Evolutionary conservation across 2,113 vertebrate genomes (phyloP).

Genomic region (Corythornis vintsioides): DNA sequence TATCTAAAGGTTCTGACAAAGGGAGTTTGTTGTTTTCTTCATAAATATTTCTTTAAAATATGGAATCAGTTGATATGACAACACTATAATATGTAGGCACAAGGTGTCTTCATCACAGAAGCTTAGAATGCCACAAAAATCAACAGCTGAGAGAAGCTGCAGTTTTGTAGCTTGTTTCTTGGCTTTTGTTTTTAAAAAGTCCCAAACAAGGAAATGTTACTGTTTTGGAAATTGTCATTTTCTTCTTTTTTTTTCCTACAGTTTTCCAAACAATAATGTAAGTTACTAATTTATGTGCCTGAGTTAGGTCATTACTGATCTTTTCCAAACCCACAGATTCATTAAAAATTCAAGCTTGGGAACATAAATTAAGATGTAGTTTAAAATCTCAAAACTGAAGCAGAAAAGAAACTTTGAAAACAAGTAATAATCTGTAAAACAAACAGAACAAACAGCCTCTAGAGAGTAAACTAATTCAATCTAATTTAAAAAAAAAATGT

Average conservation of each 20-base stretch:
- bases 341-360: not conserved
- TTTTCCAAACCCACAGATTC: not conserved
- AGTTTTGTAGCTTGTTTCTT: not conserved
- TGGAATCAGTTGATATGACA: not conserved
- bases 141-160: not conserved
- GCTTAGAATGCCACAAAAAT: not conserved
- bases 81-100: fast-evolving
- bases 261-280: not conserved
- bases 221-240: not conserved
- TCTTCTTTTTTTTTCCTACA: not conserved
- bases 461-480: not conserved
- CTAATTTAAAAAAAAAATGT: not conserved
- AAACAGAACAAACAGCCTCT: not conserved
- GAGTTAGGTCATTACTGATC: not conserved
- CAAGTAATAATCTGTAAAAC: not conserved
- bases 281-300: not conserved
- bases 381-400: not conserved
- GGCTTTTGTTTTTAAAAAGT: not conserved
- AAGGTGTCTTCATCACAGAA: not conserved
- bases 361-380: not conserved
- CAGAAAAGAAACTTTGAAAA: not conserved
- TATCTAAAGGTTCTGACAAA: not conserved
- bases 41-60: not conserved
- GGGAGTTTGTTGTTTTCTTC: fast-evolving
- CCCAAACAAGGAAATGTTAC: not conserved